Base-by-base conservation (phyloP, 2,113 vertebrate genomes). In the Nesogale talazaci region DNA sequence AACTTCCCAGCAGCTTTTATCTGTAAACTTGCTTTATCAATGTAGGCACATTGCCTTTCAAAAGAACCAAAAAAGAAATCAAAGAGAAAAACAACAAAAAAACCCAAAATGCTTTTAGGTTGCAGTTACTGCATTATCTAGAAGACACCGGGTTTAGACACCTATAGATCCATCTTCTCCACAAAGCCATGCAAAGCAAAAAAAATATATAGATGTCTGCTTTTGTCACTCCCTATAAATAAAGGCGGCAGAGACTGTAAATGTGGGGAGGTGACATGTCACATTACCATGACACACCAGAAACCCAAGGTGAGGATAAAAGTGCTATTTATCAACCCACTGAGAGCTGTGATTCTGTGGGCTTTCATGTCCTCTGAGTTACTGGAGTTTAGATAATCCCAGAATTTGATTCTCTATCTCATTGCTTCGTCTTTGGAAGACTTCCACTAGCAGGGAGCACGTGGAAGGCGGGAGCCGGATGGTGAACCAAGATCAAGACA, bases 141-240 rank as follows among this genome's bases (percentile, higher is more conserved):
- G 88, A 94, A 97, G 86, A 97, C 52, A 90, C 80, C 6, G 0
- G 63, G 84, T 92, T 97, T 93, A 92, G 87, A 83, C 83, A 65
- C 94, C 95, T 96, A 84, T 90, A 89, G 81, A 95, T 1, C n/a
- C 72, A 97, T 57, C 46, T 65, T 31, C 75, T 10, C 23, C 14
- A 20, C 11, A 8, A 89, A 91, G 72, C n/a, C 36, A 84, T 34
- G 72, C 81, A 79, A 75, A 92, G 93, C 77, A 84, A 92, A 95
- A 92, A 95, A 65, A 65, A 96, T 84, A 93, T 86, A 94, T 20
- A 93, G 93, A 90, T 82, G 91, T 90, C 78, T 94, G 67, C 23
- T 87, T 92, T 82, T 80, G 90, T 95, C 89, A 96, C 85, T 84
- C 38, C 85, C 96, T 97, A 89, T 96, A 98, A 98, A 97, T 95